Percentiles rank a stretch among this genome's conserved stretches.
Conservation (phyloP, 2,113 vertebrate genomes). For the Microtus pennsylvanicus region DNA sequence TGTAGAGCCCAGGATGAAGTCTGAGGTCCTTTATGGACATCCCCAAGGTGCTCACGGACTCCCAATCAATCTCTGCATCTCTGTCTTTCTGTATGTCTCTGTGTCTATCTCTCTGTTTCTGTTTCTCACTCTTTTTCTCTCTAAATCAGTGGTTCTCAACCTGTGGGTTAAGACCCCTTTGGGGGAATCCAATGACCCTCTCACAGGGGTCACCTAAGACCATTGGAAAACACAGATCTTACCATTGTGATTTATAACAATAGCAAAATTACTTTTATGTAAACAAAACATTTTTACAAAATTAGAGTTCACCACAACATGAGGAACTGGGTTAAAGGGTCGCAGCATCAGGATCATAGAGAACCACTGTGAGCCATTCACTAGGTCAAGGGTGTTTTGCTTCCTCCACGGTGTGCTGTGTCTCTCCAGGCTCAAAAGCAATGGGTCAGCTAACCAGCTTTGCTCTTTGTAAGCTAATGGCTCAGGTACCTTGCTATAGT, state of each 20-base stretch:
- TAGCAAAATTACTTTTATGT: background rate
- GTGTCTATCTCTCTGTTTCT: background rate
- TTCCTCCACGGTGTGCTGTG: background rate
- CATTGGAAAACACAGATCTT: background rate
- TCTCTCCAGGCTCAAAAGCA: background rate
- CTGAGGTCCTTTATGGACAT: background rate
- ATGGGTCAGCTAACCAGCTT: background rate
- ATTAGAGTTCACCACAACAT: background rate
- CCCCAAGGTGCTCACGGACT: background rate
- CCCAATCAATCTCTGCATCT: background rate
- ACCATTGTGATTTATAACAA: background rate
- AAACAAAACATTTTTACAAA: background rate
- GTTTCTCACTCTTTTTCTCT: background rate
- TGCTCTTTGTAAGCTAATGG: background rate
- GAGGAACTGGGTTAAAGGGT: background rate
- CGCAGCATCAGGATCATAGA: background rate
- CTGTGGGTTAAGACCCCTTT: background rate
- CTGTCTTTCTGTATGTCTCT: background rate
- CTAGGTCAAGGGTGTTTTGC: background rate
- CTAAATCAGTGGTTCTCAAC: background rate
- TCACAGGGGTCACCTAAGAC: background rate
- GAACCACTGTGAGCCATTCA: background rate
- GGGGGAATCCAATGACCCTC: background rate
- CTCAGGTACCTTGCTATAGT: background rate
- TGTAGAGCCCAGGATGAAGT: background rate